Evolutionary conservation across 2,888 invertebrate genomes (phyloP).

Genomic region (Acrobasis repandana): DNA sequence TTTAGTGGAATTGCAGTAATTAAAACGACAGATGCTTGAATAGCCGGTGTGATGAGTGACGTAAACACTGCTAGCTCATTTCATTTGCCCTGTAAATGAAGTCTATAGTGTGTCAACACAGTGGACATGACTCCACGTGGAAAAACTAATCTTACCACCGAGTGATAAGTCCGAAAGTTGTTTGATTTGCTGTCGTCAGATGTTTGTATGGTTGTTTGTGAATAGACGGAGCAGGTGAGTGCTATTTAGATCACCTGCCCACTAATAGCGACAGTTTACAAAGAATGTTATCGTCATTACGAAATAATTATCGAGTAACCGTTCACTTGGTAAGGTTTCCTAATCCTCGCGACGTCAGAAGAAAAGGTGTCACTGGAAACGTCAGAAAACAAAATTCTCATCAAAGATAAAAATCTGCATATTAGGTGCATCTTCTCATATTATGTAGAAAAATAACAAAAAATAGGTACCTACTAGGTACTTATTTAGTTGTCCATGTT

Average conservation of each 20-base stretch:
- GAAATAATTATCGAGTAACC: conserved; percentile 5
- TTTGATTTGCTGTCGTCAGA: background rate
- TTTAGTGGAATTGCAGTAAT: conserved; percentile 12
- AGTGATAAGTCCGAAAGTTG: background rate
- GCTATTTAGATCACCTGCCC: conserved; percentile 11
- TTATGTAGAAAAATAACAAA: no score
- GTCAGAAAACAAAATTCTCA: background rate
- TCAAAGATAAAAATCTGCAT: no score
- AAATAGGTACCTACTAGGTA: no score
- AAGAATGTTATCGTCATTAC: conserved; percentile 6
- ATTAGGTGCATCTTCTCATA: no score
- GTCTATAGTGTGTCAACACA: conserved; percentile 13
- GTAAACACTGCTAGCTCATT: background rate
- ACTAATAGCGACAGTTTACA: conserved; percentile 11
- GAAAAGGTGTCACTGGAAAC: background rate
- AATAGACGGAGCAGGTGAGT: conserved; percentile 11
- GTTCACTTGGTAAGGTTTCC: conserved; percentile 4
- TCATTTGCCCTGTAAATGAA: conserved; percentile 14
- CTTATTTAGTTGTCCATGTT: no score
- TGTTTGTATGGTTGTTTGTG: background rate
- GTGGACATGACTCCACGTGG: background rate
- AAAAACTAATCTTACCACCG: conserved; percentile 7
- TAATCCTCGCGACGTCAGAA: background rate
- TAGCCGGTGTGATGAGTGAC: background rate
- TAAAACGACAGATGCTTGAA: conserved; percentile 13